Evolutionary conservation across 2,888 invertebrate genomes (phyloP).

Genomic region (Heliconius hortense): DNA sequence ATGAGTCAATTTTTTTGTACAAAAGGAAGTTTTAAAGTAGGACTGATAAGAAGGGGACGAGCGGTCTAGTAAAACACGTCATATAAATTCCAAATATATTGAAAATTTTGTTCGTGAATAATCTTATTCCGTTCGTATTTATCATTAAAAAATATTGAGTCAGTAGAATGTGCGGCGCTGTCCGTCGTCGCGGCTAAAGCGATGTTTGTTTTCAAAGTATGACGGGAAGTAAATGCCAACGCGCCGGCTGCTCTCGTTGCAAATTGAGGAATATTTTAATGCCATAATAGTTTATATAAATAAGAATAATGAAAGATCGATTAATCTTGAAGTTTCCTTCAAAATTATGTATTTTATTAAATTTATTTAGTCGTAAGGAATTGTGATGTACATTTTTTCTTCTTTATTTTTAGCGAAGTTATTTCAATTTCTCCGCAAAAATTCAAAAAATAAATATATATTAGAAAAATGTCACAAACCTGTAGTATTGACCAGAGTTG

Average conservation of each 20-base stretch:
- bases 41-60: constrained; percentile 36
- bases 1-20: constrained; percentile 32
- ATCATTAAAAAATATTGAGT: constrained; percentile 35
- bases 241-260: constrained; percentile 34
- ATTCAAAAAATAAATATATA: background rate
- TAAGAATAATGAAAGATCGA: constrained; percentile 31
- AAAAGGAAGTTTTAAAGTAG: constrained; percentile 35
- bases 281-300: constrained; percentile 37
- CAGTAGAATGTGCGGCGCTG: constrained; percentile 25
- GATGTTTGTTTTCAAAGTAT: constrained; percentile 43
- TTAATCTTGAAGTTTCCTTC: constrained; percentile 6
- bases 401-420: background rate
- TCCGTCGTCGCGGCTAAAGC: constrained; percentile 33
- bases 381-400: background rate
- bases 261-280: constrained; percentile 39
- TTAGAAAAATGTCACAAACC: constrained; percentile 51
- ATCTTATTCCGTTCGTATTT: constrained; percentile 24
- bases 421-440: background rate
- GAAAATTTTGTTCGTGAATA: constrained; percentile 33
- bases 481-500: constrained; percentile 81
- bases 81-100: constrained; percentile 34
- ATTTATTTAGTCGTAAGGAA: too few relatives aligned
- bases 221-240: constrained; percentile 42
- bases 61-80: constrained; percentile 35
- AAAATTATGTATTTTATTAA: too few relatives aligned